Conservation (phyloP, 2,888 invertebrate species). For the Byasa hedistus region DNA sequence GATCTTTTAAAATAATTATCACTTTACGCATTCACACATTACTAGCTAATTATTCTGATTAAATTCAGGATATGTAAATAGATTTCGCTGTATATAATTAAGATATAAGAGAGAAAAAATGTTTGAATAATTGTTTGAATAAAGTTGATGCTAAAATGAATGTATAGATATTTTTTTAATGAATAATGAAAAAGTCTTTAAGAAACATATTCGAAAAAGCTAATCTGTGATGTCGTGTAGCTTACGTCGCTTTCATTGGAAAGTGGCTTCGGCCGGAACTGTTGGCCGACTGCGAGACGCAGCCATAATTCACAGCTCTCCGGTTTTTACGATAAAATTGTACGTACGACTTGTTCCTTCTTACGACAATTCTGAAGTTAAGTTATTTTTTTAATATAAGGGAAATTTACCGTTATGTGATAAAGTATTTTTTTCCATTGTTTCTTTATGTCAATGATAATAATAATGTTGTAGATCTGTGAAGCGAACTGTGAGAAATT, state of each 20-base stretch:
- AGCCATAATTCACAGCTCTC: conserved; percentile 44
- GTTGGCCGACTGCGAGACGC: conserved; percentile 42
- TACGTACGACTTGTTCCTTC: conserved; percentile 37
- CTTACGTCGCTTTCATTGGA: conserved; percentile 69
- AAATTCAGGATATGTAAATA: too few species aligned
- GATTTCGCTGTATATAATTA: too few species aligned
- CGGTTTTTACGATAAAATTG: conserved; percentile 41
- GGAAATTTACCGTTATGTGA: neutral
- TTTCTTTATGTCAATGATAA: neutral
- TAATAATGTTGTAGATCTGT: neutral
- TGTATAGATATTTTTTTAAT: too few species aligned
- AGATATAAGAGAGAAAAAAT: too few species aligned
- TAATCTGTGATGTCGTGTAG: conserved; percentile 15
- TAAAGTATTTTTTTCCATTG: conserved; percentile 1
- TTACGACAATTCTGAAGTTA: conserved; percentile 17
- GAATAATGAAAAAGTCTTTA: neutral
- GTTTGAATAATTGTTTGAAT: too few species aligned
- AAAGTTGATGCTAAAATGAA: too few species aligned
- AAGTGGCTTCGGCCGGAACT: conserved; percentile 64
- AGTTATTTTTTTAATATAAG: conserved; percentile 18
- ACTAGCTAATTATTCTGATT: too few species aligned
- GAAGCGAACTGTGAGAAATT: too few species aligned
- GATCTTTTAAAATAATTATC: too few species aligned
- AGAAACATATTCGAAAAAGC: conserved; percentile 11
- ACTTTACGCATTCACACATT: too few species aligned